A percentile compares a stretch with the other conserved stretches of the same genome.
Evolutionary conservation across 2,888 invertebrate genomes (phyloP).

Genomic region (Orchesella flavescens): DNA sequence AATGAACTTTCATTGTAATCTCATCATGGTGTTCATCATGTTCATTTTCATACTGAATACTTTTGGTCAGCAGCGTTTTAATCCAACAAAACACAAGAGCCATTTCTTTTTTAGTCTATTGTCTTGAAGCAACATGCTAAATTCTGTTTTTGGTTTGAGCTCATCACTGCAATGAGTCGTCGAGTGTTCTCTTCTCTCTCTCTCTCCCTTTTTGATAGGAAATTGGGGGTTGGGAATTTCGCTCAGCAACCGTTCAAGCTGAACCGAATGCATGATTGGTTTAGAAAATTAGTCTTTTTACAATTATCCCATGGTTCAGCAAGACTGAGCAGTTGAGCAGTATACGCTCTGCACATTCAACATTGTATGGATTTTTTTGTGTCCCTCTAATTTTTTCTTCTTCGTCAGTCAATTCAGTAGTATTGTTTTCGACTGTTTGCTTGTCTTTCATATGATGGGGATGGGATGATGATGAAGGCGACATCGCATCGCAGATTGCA

Average conservation of each 20-base stretch:
- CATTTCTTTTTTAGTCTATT: slow-evolving; percentile 51
- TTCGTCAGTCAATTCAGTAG: too few relatives aligned
- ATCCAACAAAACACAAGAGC: slow-evolving; percentile 5
- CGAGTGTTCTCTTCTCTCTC: slow-evolving; percentile 30
- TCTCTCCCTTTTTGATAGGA: slow-evolving; percentile 36
- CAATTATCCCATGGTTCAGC: slow-evolving; percentile 71
- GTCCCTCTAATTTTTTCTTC: slow-evolving; percentile 15
- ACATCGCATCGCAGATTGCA: slow-evolving; percentile 10
- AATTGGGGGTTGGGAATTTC: slow-evolving; percentile 54
- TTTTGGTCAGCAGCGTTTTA: slow-evolving; percentile 13
- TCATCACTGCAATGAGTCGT: slow-evolving; percentile 18
- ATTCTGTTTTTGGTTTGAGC: slow-evolving; percentile 16
- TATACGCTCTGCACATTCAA: background rate
- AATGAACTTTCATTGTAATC: slow-evolving; percentile 63
- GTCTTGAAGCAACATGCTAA: slow-evolving; percentile 46
- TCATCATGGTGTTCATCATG: slow-evolving; percentile 23
- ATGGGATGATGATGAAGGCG: slow-evolving; percentile 24
- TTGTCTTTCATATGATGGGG: slow-evolving; percentile 39
- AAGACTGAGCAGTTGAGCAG: slow-evolving; percentile 40
- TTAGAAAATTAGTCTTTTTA: slow-evolving; percentile 70
- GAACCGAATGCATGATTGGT: slow-evolving; percentile 72
- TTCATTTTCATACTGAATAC: slow-evolving; percentile 1
- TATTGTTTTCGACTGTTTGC: slow-evolving; percentile 20
- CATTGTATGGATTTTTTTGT: background rate
- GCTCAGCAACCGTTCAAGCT: slow-evolving; percentile 55